Evolutionary conservation across 2,888 invertebrate species (phyloP), one percentile per base, ranked within the genome.

Genomic region (Chrysolina americana): DNA sequence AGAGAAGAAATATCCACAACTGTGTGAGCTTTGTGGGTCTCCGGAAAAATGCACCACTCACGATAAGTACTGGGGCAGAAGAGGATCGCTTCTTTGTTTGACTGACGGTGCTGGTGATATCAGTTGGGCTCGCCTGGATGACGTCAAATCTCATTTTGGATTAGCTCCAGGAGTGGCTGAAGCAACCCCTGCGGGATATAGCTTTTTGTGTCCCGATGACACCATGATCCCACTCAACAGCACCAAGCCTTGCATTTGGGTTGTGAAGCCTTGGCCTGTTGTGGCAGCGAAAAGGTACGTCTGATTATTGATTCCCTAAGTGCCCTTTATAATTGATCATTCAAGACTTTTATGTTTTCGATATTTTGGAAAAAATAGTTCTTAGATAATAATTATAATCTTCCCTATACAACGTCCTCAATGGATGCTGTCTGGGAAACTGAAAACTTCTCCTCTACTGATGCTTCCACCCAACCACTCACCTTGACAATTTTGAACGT

Each of bases 11-110:
- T 96, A 95, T 86, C 90, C 91, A 0, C 93, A 93, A 4, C 89
- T 96, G 0, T 96, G 96, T 82, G 89, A 90, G 3, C 90, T 94
- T 4, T 96, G 96, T 83, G 90, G 91, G 65, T 90, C 90, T 79
- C 90, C 92, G 0, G 85, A 85, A 0, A 87, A 88, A 2, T 96
- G 96, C 84, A 90, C 91, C 0, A 86, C 86, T 0, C 89, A 89
- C 4, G 97, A 97, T 87, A 93, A 93, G 69, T 96, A 95, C 87
- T 95, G 95, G 90, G 97, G 97, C 1, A 91, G 94, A 76, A 90
- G 92, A 62, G 98, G 98, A 0, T 93, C 96, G 0, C 89, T 97
- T 4, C 89, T 91, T 44, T 98, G 98, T 82, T 89, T 98, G 23
- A 91, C 92, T 0, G 94, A 94, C 76, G 93, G 93, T 15, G 90